A percentile compares a stretch with the other conserved stretches of the same genome.
Evolutionary conservation across 2,113 vertebrate species (phyloP).

Genomic region (Mustela lutreola): DNA sequence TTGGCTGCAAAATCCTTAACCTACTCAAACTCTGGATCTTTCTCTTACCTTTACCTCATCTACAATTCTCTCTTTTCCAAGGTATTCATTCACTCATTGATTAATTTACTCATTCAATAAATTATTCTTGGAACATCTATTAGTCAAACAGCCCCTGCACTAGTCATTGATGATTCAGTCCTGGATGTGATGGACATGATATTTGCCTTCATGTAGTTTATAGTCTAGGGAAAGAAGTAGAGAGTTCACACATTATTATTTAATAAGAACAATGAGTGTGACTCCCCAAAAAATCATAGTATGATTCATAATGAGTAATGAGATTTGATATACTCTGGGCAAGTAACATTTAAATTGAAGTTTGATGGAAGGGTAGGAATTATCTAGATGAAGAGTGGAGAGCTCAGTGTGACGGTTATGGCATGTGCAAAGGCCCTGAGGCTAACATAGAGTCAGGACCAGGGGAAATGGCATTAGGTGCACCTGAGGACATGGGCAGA

Average conservation of each 20-base stretch:
- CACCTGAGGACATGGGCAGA: too few relatives aligned
- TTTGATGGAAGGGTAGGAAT: background rate
- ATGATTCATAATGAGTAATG: background rate
- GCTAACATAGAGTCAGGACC: background rate
- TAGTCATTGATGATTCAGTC: background rate
- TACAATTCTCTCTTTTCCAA: background rate
- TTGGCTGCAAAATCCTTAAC: background rate
- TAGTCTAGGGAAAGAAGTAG: background rate
- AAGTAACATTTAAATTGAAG: background rate
- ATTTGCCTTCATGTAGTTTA: background rate
- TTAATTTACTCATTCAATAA: background rate
- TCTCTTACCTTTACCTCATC: background rate
- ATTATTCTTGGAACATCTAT: background rate
- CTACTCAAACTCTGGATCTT: background rate
- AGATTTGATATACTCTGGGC: background rate
- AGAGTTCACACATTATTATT: background rate
- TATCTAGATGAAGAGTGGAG: background rate
- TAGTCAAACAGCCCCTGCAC: background rate
- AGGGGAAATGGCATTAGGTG: background rate
- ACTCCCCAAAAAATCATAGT: background rate
- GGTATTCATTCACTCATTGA: background rate
- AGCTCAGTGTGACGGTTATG: fast-evolving
- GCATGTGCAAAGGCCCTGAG: background rate
- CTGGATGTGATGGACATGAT: background rate
- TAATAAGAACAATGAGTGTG: background rate